phyloP scores from a whole-genome alignment of 2,888 invertebrate genomes.

The Rhagonycha lutea region DNA sequence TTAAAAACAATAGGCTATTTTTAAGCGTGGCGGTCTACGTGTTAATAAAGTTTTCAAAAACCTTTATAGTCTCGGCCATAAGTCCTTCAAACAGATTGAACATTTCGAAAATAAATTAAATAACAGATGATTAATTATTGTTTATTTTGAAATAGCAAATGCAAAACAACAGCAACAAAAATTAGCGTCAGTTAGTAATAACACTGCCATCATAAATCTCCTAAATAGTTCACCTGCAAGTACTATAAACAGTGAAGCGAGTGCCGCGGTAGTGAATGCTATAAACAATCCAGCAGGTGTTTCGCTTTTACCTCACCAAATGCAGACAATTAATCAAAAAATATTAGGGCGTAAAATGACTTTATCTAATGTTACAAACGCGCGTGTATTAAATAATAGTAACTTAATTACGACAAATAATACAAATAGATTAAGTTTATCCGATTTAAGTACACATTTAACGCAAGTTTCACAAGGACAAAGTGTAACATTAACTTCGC shows the following conservation, averaged over 20 bases:
- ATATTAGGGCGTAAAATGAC: slow-evolving; percentile 62
- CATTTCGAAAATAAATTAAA: not conserved
- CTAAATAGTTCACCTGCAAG: slow-evolving; percentile 78
- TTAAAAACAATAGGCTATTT: too few relatives aligned
- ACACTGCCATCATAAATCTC: slow-evolving; percentile 77
- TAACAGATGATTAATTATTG: not conserved
- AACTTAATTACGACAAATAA: slow-evolving; percentile 55
- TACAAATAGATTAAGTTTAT: slow-evolving; percentile 43
- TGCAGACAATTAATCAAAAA: slow-evolving; percentile 50
- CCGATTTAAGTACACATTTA: slow-evolving; percentile 42
- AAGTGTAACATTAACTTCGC: slow-evolving; percentile 51
- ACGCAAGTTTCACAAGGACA: slow-evolving; percentile 45
- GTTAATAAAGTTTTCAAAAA: too few relatives aligned
- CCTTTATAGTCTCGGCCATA: too few relatives aligned
- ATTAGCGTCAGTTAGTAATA: slow-evolving; percentile 58
- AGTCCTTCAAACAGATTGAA: not conserved
- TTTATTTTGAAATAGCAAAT: slow-evolving; percentile 35
- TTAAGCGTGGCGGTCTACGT: too few relatives aligned
- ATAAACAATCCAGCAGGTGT: slow-evolving; percentile 46
- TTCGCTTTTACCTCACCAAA: slow-evolving; percentile 49
- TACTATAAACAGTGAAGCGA: slow-evolving; percentile 60
- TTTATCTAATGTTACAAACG: slow-evolving; percentile 58
- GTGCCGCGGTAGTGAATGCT: slow-evolving; percentile 59
- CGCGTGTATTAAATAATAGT: slow-evolving; percentile 52
- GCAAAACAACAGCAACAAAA: slow-evolving; percentile 43